Evolutionary conservation across 2,797 vertebrate genomes (phyloP).

Genomic region (Xenopus petersii): DNA sequence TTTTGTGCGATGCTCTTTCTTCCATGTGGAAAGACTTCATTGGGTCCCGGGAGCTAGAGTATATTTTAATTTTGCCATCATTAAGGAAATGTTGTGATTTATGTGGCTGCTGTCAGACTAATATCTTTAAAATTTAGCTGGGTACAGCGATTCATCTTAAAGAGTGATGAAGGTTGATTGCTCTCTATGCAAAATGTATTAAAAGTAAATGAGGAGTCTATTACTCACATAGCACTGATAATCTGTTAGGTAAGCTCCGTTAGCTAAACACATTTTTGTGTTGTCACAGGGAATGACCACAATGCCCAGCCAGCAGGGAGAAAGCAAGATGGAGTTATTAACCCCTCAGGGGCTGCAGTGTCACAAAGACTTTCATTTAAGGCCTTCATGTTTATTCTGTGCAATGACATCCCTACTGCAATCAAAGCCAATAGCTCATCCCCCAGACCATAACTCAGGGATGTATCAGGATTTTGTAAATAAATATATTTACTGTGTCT

Average conservation of each 20-base stretch:
- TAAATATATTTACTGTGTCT: too few relatives aligned
- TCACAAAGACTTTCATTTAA: not conserved
- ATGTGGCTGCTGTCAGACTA: constrained; percentile 85
- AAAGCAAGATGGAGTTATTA: constrained; percentile 18
- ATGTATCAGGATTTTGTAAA: too few relatives aligned
- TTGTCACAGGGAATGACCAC: constrained; percentile 57
- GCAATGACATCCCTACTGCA: not conserved
- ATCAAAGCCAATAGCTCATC: too few relatives aligned
- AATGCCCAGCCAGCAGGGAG: constrained; percentile 20
- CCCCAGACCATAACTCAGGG: too few relatives aligned
- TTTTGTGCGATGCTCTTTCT: constrained; percentile 25
- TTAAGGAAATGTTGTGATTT: constrained; percentile 87
- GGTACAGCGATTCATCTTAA: constrained; percentile 91
- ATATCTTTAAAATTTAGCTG: constrained; percentile 88
- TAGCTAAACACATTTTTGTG: constrained; percentile 85
- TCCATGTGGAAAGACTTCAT: constrained; percentile 61
- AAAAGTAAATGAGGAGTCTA: constrained; percentile 97
- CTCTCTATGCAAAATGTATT: constrained; percentile 97
- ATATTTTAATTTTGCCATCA: constrained; percentile 79
- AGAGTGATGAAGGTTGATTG: constrained; percentile 92
- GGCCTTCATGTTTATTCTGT: not conserved
- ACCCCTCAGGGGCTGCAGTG: not conserved
- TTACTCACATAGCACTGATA: constrained; percentile 88
- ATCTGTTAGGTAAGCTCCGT: constrained; percentile 88
- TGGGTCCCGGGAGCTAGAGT: constrained; percentile 66